Conservation (phyloP, 1,140 invertebrate species). For the Leguminivora glycinivorella region DNA sequence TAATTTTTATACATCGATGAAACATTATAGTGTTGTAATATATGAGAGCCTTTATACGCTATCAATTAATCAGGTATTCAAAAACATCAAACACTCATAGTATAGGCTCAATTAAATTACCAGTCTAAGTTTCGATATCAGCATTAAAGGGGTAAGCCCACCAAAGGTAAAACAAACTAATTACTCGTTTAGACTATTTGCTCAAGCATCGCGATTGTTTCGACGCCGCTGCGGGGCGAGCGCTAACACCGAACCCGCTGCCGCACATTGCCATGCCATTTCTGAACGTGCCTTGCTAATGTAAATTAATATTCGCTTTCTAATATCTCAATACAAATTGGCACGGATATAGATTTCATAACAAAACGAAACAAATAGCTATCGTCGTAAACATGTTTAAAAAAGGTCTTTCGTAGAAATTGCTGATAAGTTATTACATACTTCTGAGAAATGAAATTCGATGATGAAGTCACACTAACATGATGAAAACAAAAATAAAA, state of each 20-base stretch:
- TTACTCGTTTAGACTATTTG: conserved; percentile 72
- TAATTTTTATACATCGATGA: no score
- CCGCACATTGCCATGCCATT: neutral
- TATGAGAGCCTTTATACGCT: no score
- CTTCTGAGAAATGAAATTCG: neutral
- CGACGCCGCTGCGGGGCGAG: conserved; percentile 43
- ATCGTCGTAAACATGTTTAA: neutral
- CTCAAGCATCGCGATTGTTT: conserved; percentile 60
- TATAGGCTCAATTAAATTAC: no score
- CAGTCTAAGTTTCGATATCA: conserved; percentile 5
- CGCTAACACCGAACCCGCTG: conserved; percentile 9
- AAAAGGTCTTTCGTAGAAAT: neutral
- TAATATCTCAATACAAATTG: conserved; percentile 25
- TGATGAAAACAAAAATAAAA: neutral
- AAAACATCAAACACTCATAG: no score
- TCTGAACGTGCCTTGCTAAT: conserved; percentile 10
- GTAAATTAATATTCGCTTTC: conserved; percentile 15
- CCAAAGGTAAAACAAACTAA: conserved; percentile 64
- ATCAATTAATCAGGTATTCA: no score
- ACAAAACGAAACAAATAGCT: neutral
- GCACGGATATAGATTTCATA: conserved; percentile 25
- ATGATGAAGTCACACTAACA: neutral
- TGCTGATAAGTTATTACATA: neutral
- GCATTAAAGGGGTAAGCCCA: conserved; percentile 11
- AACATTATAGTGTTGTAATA: no score